Evolutionary conservation across 1,140 invertebrate genomes (phyloP).

Genomic region (Papilio aristodemus): DNA sequence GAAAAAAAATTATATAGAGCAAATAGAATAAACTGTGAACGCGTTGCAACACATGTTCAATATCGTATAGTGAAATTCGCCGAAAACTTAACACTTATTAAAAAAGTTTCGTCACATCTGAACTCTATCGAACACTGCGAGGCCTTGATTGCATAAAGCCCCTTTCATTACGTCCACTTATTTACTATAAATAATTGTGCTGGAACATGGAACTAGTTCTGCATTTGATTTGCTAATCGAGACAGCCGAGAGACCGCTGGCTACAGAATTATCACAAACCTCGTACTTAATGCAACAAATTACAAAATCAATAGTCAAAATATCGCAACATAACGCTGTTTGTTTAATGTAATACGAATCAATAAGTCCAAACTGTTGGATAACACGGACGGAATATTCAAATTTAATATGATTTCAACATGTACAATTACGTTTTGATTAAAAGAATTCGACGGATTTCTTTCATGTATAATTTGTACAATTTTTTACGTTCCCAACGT

Average conservation of each 20-base stretch:
- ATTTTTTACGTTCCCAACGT: no score
- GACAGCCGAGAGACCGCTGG: background rate
- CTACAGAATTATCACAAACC: slow-evolving; percentile 18
- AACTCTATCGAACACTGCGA: slow-evolving; percentile 8
- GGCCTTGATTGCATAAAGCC: slow-evolving; percentile 21
- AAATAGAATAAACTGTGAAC: background rate
- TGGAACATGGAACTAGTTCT: slow-evolving; percentile 24
- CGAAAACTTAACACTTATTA: slow-evolving; percentile 12
- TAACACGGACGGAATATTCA: background rate
- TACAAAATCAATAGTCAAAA: background rate
- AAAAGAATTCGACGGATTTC: no score
- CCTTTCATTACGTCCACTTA: slow-evolving; percentile 27
- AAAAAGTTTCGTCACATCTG: slow-evolving; percentile 25
- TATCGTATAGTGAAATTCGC: slow-evolving; percentile 8
- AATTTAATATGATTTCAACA: no score
- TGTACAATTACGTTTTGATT: no score
- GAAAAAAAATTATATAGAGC: background rate
- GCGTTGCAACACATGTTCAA: slow-evolving; percentile 18
- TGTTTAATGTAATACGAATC: background rate
- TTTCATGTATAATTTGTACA: no score
- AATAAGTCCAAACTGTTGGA: background rate
- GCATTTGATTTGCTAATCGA: slow-evolving; percentile 30
- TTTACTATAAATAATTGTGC: slow-evolving; percentile 21
- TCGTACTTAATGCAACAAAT: background rate
- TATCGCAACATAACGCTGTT: background rate